Evolutionary conservation across 2,888 invertebrate species (phyloP), one percentile per base, ranked within the genome.

Genomic region (Leucozona laternaria): DNA sequence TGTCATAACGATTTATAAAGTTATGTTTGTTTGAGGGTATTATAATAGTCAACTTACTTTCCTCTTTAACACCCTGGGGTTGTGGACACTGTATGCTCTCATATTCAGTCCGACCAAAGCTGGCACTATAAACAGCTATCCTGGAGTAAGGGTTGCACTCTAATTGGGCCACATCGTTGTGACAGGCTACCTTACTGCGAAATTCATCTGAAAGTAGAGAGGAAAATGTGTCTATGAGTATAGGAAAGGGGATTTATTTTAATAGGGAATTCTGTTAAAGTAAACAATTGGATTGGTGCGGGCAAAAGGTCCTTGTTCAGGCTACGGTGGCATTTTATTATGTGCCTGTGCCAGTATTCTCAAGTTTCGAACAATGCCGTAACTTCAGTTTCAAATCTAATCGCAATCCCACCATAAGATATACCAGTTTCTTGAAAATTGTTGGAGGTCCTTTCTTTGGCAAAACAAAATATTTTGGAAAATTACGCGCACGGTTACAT

Each of bases 71-170:
- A 70, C 97, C 97, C 90, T 96, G 95, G 0, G 97, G 96, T 91
- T 97, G 97, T 0, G 97, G 97, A 91, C 97, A 97, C 91, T 97
- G 97, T 89, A 97, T 95, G 89, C 97, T 97, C 92, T 97, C 97
- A 91, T 97, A 96, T 91, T 97, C 96, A 0, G 97, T 97, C 88
- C 98, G 95, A n/a, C 98, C 98, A 92, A 97, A 98, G 92, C 96
- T 96, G 58, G 98, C 98, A 60, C 98, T 97, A 93, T 97, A 98
- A 90, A 99, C 96, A 64, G 98, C 98, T 57, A 99, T 96, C 90
- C 98, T 95, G 5, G 96, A 96, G 92, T 97, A 96, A 57, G 96
- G 96, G 93, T 96, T 96, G 93, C 99, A 99, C 91, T 96, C 95
- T 91, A 99, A 94, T 91, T 96, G 96, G 89, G 98, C 95, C 88